Conservation (phyloP, 2,797 vertebrate species). For the Anas bahamensis region DNA sequence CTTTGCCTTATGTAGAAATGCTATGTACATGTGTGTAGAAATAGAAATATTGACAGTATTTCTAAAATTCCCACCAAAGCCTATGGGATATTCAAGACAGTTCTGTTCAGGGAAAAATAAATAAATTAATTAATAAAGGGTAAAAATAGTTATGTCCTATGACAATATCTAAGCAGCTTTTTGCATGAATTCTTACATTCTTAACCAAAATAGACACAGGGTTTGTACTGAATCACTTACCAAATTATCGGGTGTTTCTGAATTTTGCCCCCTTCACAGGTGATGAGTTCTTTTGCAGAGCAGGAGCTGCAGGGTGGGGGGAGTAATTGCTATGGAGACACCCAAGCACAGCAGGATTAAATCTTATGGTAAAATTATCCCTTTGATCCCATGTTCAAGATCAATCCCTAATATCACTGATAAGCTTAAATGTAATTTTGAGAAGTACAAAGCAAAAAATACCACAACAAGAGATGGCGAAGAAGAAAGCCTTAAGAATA, state of each 20-base stretch:
- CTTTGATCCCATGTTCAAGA: background rate
- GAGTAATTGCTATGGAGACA: background rate
- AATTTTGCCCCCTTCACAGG: background rate
- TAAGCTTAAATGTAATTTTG: background rate
- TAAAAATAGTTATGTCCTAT: background rate
- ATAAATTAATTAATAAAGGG: background rate
- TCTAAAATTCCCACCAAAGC: background rate
- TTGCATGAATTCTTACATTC: background rate
- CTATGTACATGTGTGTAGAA: background rate
- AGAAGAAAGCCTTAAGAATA: background rate
- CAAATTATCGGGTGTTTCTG: background rate
- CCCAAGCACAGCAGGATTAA: background rate
- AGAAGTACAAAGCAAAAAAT: background rate
- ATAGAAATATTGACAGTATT: background rate
- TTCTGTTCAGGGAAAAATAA: background rate
- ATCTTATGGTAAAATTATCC: background rate
- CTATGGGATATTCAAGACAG: background rate
- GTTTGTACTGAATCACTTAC: background rate
- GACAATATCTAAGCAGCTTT: background rate
- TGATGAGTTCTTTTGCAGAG: background rate
- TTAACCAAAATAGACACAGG: background rate
- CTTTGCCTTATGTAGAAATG: background rate
- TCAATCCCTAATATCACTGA: background rate
- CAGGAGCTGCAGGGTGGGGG: background rate
- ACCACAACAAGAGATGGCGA: background rate